Evolutionary conservation across 2,113 vertebrate genomes (phyloP).

Genomic region (Canis aureus): DNA sequence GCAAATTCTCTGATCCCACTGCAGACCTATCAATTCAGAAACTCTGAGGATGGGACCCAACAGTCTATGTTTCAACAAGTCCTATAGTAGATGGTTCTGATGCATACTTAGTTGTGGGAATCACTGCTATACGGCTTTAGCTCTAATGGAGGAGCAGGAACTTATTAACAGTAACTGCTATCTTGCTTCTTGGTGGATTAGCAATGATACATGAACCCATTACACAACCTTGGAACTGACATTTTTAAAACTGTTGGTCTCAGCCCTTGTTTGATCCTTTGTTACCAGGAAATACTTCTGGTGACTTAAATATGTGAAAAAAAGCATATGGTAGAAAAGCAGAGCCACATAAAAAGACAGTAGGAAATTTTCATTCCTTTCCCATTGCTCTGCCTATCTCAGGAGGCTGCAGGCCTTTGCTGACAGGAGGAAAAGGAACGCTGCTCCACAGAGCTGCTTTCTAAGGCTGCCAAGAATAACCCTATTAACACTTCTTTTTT

Average conservation of each 20-base stretch:
- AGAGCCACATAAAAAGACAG: neutral
- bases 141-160: neutral
- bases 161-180: neutral
- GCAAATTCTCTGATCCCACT: neutral
- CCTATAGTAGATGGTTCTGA: neutral
- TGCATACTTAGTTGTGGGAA: neutral
- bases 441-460: neutral
- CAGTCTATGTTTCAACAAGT: neutral
- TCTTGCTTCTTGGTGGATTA: neutral
- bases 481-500: neutral
- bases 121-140: neutral
- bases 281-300: neutral
- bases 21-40: neutral
- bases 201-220: neutral
- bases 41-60: neutral
- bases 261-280: neutral
- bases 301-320: neutral
- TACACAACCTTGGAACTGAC: neutral
- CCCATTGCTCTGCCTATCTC: neutral
- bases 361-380: neutral
- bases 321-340: neutral
- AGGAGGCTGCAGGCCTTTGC: neutral
- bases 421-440: neutral
- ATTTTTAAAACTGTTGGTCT: neutral
- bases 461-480: neutral